These are phyloP conservation scores for Eupithecia insigniata DNA, from an alignment of 2,888 invertebrate species.

Conservation along the genomic window DNA sequence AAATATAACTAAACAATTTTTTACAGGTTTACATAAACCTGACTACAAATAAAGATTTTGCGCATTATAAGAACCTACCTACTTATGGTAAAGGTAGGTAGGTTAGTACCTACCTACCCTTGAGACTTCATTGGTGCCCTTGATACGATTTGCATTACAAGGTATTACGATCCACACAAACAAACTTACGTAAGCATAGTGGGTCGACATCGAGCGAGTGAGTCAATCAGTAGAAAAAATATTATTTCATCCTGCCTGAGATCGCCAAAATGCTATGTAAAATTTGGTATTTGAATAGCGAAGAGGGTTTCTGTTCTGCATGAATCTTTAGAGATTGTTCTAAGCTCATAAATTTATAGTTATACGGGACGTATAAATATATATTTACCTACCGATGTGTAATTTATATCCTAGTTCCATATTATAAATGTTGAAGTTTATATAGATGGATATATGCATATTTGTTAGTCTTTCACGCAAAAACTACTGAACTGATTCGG, in stretches of 20 bases:
- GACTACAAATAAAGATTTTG: no score
- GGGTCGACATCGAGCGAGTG: conserved; percentile 50
- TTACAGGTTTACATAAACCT: no score
- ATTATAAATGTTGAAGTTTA: no score
- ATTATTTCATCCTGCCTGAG: conserved; percentile 47
- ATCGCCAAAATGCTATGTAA: conserved; percentile 66
- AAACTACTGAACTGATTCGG: no score
- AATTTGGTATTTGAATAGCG: conserved; percentile 69
- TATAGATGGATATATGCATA: no score
- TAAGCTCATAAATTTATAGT: neutral
- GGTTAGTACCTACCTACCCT: neutral
- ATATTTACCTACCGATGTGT: no score
- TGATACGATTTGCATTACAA: conserved; percentile 35
- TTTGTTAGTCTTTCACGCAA: no score
- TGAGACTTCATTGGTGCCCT: conserved; percentile 29
- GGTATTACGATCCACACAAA: conserved; percentile 48
- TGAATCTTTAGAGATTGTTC: conserved; percentile 49
- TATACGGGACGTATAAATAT: neutral
- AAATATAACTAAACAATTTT: no score
- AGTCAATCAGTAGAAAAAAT: conserved; percentile 59
- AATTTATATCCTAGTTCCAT: no score
- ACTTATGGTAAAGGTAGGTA: conserved; percentile 15
- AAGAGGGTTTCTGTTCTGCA: conserved; percentile 42
- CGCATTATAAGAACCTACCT: no score
- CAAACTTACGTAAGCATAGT: conserved; percentile 55